Base-by-base conservation (phyloP, 1,140 invertebrate species). In the Delia radicum region DNA sequence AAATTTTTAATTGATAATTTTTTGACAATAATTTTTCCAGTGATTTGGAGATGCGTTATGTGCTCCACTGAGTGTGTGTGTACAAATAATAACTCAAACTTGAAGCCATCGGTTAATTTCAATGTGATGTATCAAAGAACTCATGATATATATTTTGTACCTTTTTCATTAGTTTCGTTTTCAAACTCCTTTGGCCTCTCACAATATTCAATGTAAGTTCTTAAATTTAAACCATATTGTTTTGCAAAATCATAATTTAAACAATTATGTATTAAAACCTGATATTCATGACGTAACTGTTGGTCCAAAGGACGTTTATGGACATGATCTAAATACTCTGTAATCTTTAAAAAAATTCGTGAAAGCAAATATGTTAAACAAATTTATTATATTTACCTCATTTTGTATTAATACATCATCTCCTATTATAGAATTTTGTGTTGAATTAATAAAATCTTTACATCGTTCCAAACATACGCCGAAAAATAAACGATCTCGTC, bases 401-500 rank as follows among this genome's bases (percentile, higher is more conserved):
- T 74, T 69, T 33, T 83, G 79, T 29, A 31, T 13, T 2, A 80
- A 78, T 6, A 67, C 65, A 0, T 74, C 75, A 24, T 76, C 78
- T 24, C 13, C 77, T 76, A 2, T 55, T 67, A 15, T 78, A 71
- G n/a, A 79, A 75, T 7, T 72, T 69, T 55, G 29, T 2, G 78
- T 55, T 0, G 72, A 42, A 3, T 74, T 73, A 0, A 82, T 42
- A 7, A 27, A 12, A 6, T 71, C 27, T 28, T 77, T 77, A 42
- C 85, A 86, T 13, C 55, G 76, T 27, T 84, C 85, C 5, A 89
- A 76, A 78, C 89, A 90, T 0, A 89, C 80, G 2, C 86, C 89
- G 79, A 88, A 80, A 33, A 89, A 87, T 28, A 90, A 78, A 76
- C 83, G 85, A 80, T 89, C 89, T 78, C 89, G 88, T n/a, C 88